Percentiles rank a stretch among this genome's conserved stretches.
phyloP scores from a whole-genome alignment of 2,113 vertebrate species.

The Chunga burmeisteri region DNA sequence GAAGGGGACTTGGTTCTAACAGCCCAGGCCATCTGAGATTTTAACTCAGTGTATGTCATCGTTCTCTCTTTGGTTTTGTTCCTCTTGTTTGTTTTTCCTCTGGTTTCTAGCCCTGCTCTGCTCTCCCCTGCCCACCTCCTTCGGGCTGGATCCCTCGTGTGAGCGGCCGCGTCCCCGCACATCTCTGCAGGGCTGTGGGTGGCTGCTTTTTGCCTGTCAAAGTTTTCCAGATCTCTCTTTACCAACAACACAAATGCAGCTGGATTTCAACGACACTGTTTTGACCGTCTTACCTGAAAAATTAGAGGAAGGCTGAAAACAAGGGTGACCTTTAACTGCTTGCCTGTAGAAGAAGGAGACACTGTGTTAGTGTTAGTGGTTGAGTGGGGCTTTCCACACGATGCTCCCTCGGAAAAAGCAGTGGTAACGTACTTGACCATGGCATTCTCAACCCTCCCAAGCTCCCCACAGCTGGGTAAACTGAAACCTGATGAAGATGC shows the following conservation, averaged over 20 bases:
- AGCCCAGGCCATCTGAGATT: not conserved
- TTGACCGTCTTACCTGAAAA: slow-evolving; percentile 58
- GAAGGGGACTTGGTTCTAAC: no score
- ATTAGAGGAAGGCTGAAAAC: slow-evolving; percentile 28
- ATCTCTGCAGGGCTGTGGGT: not conserved
- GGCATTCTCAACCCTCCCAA: not conserved
- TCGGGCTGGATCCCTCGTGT: not conserved
- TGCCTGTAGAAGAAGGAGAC: slow-evolving; percentile 34
- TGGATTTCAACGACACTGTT: not conserved
- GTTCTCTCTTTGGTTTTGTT: not conserved
- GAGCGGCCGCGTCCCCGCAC: not conserved
- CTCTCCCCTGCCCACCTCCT: not conserved
- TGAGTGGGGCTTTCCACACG: not conserved
- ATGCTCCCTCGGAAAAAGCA: not conserved
- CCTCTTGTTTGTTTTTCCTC: not conserved
- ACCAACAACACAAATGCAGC: not conserved
- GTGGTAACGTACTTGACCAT: accelerated
- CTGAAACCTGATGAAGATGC: not conserved
- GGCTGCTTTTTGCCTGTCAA: not conserved
- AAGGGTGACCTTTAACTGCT: not conserved
- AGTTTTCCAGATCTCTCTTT: not conserved
- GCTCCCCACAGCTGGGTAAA: not conserved
- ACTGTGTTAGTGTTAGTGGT: not conserved
- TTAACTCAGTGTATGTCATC: accelerated
- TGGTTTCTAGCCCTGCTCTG: not conserved